phyloP scores from a whole-genome alignment of 1,140 invertebrate species.

The Cydia pomonella region DNA sequence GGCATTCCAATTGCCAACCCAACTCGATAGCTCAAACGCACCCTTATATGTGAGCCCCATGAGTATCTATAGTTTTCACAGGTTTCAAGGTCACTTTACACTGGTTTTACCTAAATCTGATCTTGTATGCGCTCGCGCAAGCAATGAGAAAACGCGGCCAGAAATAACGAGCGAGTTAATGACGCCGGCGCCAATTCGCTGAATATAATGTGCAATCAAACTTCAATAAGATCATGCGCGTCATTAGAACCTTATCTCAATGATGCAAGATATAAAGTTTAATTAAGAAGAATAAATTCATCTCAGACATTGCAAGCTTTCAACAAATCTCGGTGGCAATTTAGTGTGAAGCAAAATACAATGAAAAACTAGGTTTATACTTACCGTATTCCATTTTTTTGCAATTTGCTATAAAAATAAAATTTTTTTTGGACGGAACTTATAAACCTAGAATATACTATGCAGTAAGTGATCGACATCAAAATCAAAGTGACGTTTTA shows the following conservation, averaged over 20 bases:
- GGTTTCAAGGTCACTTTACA: neutral
- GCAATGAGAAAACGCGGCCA: constrained; percentile 35
- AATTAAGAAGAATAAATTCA: neutral
- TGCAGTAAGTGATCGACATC: too few relatives aligned
- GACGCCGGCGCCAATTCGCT: constrained; percentile 62
- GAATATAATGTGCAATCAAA: constrained; percentile 58
- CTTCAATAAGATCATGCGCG: constrained; percentile 51
- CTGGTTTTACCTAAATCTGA: neutral
- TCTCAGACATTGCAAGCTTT: neutral
- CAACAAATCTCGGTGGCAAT: too few relatives aligned
- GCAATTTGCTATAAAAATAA: too few relatives aligned
- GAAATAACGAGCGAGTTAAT: constrained; percentile 67
- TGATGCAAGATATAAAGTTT: constrained; percentile 37
- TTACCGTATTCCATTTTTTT: too few relatives aligned
- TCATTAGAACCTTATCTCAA: constrained; percentile 36
- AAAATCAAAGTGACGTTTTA: too few relatives aligned
- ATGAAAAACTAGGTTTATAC: too few relatives aligned
- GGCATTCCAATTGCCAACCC: neutral
- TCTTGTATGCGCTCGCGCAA: neutral
- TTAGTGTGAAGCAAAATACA: too few relatives aligned
- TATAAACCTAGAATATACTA: too few relatives aligned
- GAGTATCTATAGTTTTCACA: constrained; percentile 6
- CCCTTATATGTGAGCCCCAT: neutral
- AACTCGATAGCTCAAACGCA: neutral
- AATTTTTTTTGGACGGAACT: too few relatives aligned